Evolutionary conservation across 1,140 invertebrate species (phyloP).

Genomic region (Aphelenchoides fujianensis): DNA sequence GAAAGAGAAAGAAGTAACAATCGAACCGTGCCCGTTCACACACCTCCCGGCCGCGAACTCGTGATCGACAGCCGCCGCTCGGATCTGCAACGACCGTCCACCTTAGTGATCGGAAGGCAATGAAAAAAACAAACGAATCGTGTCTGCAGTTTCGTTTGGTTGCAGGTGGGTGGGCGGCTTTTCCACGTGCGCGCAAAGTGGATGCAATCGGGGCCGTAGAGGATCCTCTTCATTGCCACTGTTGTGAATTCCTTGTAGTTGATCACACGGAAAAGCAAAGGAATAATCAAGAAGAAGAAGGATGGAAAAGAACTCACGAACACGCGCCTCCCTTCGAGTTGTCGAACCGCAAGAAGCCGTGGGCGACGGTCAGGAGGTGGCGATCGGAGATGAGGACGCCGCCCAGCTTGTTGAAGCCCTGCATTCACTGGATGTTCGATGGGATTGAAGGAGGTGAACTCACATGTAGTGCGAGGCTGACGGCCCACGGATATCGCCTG

Average conservation of each 20-base stretch:
- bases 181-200: slow-evolving; percentile 5
- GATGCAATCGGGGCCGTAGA: slow-evolving; percentile 36
- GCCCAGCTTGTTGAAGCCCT: slow-evolving; percentile 28
- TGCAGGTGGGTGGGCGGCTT: background rate
- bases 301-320: no score
- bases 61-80: slow-evolving; percentile 26
- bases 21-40: slow-evolving; percentile 36
- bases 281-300: no score
- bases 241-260: slow-evolving; percentile 16
- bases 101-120: no score
- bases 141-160: background rate
- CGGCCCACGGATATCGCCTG: slow-evolving; percentile 28
- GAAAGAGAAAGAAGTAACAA: no score
- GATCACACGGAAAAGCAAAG: slow-evolving; percentile 22
- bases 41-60: slow-evolving; percentile 31
- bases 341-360: slow-evolving; percentile 31
- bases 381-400: slow-evolving; percentile 28
- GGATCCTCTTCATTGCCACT: slow-evolving; percentile 16
- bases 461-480: slow-evolving; percentile 13
- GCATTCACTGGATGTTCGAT: no score
- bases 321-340: slow-evolving; percentile 4
- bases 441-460: background rate
- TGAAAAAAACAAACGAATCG: no score
- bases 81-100: slow-evolving; percentile 34
- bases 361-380: slow-evolving; percentile 30